Evolutionary conservation across 2,888 invertebrate species (phyloP).

Genomic region (Proisotoma minuta): DNA sequence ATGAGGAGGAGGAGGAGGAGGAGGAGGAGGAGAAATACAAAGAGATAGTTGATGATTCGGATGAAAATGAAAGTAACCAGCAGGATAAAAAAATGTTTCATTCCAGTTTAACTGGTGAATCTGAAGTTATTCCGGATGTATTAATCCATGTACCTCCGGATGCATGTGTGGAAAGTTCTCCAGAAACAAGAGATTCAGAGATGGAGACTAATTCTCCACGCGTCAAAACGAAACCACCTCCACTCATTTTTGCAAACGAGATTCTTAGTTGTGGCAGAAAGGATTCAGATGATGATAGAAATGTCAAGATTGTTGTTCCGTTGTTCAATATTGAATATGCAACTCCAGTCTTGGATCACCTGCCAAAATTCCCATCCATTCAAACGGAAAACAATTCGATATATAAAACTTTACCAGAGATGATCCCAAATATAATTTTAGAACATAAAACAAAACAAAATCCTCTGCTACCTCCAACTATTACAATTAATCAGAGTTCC

Average conservation of each 20-base stretch:
- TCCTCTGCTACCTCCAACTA: conserved; percentile 50
- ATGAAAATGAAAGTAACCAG: conserved; percentile 52
- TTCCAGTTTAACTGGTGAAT: conserved; percentile 55
- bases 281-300: conserved; percentile 11
- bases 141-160: conserved; percentile 47
- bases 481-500: conserved; percentile 52
- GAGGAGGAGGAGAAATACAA: conserved; percentile 26
- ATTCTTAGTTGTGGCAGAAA: conserved; percentile 33
- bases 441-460: conserved; percentile 6
- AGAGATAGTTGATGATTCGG: conserved; percentile 51
- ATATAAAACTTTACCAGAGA: conserved; percentile 1
- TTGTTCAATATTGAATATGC: conserved; percentile 46
- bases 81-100: not conserved
- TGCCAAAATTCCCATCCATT: conserved; percentile 26
- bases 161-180: conserved; percentile 36
- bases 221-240: conserved; percentile 46
- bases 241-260: conserved; percentile 46
- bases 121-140: conserved; percentile 46
- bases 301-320: conserved; percentile 35
- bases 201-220: conserved; percentile 9
- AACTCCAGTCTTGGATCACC: conserved; percentile 40
- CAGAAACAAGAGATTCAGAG: conserved; percentile 9
- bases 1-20: conserved; percentile 51
- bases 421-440: not conserved
- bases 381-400: not conserved